phyloP scores from a whole-genome alignment of 2,797 vertebrate genomes.

The Muraenolepis orangiensis region DNA sequence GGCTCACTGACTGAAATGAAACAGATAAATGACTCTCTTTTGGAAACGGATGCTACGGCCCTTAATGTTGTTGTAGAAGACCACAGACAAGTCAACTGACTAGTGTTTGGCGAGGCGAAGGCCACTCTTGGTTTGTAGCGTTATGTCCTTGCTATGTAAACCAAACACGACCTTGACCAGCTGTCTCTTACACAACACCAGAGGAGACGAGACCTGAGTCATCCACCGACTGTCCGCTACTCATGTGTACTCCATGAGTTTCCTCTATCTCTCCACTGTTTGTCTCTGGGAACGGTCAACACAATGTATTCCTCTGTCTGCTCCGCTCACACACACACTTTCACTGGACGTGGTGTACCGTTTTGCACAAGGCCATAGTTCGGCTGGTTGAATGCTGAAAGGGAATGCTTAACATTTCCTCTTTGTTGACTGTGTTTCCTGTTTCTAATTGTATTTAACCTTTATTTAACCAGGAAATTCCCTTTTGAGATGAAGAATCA shows the following conservation, averaged over 20 bases:
- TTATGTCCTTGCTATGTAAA: background rate
- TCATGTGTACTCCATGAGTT: background rate
- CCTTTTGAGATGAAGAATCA: too few species aligned
- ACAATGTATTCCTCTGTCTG: background rate
- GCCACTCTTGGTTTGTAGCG: background rate
- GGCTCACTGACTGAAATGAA: background rate
- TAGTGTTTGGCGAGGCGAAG: background rate
- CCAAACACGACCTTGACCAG: background rate
- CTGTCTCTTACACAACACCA: background rate
- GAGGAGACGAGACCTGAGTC: background rate
- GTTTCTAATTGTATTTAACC: too few species aligned
- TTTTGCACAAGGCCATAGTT: background rate
- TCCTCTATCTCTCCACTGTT: background rate
- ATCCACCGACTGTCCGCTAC: background rate
- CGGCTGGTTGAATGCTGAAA: slow-evolving; percentile 49
- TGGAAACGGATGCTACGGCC: background rate
- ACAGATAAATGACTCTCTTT: background rate
- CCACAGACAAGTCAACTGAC: background rate
- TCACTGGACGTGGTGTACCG: background rate
- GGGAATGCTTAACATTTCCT: slow-evolving; percentile 60
- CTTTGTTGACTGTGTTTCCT: slow-evolving; percentile 58
- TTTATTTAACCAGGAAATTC: too few species aligned
- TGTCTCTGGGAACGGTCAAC: background rate
- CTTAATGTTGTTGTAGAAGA: background rate
- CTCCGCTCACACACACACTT: background rate